phyloP scores from a whole-genome alignment of 2,888 invertebrate genomes.

The Lithophane leautieri region DNA sequence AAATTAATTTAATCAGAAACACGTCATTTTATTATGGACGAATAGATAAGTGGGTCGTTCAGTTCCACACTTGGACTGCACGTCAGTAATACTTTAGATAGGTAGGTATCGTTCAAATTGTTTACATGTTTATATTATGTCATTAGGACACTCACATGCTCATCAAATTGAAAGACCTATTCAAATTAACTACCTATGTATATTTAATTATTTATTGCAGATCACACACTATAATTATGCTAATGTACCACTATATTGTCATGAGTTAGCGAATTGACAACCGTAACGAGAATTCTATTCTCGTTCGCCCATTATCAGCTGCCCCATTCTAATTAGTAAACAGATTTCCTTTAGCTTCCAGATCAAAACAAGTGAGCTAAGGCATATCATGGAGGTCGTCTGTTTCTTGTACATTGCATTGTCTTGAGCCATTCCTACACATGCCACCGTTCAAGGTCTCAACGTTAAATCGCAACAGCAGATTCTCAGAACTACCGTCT shows the following conservation, averaged over 20 bases:
- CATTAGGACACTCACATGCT: constrained; percentile 11
- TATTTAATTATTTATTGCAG: constrained; percentile 10
- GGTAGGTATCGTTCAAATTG: constrained; percentile 1
- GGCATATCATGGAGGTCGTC: constrained; percentile 61
- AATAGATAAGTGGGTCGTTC: constrained; percentile 53
- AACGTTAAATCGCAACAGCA: constrained; percentile 55
- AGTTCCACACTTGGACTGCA: constrained; percentile 24
- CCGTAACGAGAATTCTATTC: constrained; percentile 21
- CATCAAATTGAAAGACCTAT: constrained; percentile 4
- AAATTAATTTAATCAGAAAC: constrained; percentile 33
- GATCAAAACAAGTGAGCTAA: constrained; percentile 51
- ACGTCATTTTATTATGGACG: constrained; percentile 46
- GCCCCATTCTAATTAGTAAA: constrained; percentile 42
- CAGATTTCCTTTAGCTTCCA: constrained; percentile 42
- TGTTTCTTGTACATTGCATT: constrained; percentile 56
- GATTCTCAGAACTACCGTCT: constrained; percentile 65
- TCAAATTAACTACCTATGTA: constrained; percentile 7
- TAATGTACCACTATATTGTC: constrained; percentile 13
- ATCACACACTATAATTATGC: constrained; percentile 1
- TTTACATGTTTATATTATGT: constrained; percentile 32
- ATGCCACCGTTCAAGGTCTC: constrained; percentile 71
- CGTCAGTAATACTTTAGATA: constrained; percentile 20
- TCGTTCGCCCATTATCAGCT: constrained; percentile 24
- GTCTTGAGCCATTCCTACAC: constrained; percentile 69
- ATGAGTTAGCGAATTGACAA: constrained; percentile 14